Percentiles rank a stretch among this genome's conserved stretches.
Conservation (phyloP, 2,113 vertebrate species). For the Boulengeromyrus knoepffleri region DNA sequence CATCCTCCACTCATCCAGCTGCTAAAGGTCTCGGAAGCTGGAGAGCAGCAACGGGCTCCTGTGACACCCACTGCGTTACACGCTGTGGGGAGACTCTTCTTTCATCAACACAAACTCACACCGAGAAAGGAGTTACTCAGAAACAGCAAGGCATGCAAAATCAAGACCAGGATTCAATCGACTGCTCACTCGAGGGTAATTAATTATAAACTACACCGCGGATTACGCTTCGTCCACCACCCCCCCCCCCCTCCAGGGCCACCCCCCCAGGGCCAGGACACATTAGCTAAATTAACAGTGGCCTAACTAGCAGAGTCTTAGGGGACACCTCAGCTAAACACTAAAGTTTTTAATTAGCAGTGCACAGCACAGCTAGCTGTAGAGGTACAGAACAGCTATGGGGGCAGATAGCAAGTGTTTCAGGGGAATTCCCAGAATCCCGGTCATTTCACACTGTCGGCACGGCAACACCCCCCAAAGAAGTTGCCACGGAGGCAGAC, state of each 20-base stretch:
- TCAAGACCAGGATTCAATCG: neutral
- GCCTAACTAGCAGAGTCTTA: neutral
- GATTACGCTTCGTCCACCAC: neutral
- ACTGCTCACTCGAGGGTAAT: neutral
- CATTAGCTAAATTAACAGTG: conserved; percentile 2
- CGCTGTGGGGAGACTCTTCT: neutral
- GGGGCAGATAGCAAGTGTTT: neutral
- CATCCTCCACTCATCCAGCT: neutral
- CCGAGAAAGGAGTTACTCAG: neutral
- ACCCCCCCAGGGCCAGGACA: neutral
- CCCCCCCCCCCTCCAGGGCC: neutral
- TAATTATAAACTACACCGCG: neutral
- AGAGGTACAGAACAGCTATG: neutral
- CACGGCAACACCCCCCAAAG: neutral
- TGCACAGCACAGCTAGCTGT: neutral
- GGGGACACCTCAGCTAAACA: neutral
- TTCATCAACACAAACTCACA: neutral
- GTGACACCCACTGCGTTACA: neutral
- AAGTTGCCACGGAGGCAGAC: neutral
- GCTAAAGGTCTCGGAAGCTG: neutral
- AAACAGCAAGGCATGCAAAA: neutral
- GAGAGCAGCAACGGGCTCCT: neutral
- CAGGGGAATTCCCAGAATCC: neutral
- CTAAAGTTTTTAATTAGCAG: neutral
- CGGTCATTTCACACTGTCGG: neutral